phyloP scores from a whole-genome alignment of 2,888 invertebrate genomes.

The Ectemnius continuus region DNA sequence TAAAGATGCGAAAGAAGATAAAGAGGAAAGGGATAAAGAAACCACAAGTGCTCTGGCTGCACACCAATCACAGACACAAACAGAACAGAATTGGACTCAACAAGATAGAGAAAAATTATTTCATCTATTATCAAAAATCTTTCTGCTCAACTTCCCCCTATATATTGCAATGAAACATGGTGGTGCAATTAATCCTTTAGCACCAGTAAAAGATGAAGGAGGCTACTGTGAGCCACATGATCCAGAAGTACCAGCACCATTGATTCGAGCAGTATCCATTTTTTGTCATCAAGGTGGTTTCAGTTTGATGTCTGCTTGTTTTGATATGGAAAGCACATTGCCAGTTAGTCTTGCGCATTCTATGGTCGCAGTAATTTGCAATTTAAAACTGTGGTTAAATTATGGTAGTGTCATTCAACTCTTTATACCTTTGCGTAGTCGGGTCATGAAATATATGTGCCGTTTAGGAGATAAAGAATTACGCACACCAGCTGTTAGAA shows the following conservation, averaged over 20 bases:
- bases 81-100: conserved; percentile 82
- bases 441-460: conserved; percentile 95
- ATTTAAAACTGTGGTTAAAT: conserved; percentile 96
- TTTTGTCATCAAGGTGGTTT: conserved; percentile 96
- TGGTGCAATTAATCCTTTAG: conserved; percentile 79
- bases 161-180: conserved; percentile 93
- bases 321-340: conserved; percentile 87
- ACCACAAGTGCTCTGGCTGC: conserved; percentile 59
- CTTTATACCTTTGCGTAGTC: conserved; percentile 91
- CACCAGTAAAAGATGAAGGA: conserved; percentile 86
- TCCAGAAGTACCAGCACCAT: conserved; percentile 93
- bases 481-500: conserved; percentile 91
- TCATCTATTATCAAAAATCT: conserved; percentile 92
- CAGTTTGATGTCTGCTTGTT: conserved; percentile 91
- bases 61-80: conserved; percentile 49
- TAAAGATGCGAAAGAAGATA: conserved; percentile 72
- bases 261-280: conserved; percentile 93
- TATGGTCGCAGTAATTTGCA: conserved; percentile 93
- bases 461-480: conserved; percentile 94
- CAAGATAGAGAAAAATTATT: conserved; percentile 93
- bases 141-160: conserved; percentile 93
- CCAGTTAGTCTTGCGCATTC: conserved; percentile 94
- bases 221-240: conserved; percentile 95
- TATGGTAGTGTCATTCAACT: conserved; percentile 93
- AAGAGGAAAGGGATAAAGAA: conserved; percentile 71